A percentile compares a stretch with the other conserved stretches of the same genome.
Evolutionary conservation across 2,888 invertebrate genomes (phyloP).

Genomic region (Drosophila macrospina): DNA sequence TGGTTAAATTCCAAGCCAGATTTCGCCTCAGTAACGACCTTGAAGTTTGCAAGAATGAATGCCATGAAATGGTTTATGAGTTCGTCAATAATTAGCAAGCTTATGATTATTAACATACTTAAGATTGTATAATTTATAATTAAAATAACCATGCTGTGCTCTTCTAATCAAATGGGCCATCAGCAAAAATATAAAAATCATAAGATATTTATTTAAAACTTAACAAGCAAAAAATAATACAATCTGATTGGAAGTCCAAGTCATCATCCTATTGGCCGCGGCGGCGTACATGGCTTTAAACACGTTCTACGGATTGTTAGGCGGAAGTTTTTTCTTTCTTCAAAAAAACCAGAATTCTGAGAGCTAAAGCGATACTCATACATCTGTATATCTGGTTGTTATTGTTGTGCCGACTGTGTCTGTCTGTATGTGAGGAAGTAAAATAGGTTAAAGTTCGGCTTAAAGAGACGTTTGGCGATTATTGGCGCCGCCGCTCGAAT

Average conservation of each 20-base stretch:
- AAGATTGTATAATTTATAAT: constrained; percentile 30
- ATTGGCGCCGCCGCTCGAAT: constrained; percentile 55
- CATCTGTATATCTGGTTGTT: constrained; percentile 18
- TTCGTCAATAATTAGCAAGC: constrained; percentile 55
- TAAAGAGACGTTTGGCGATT: constrained; percentile 3
- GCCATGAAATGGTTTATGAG: constrained; percentile 19
- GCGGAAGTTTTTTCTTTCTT: constrained; percentile 64
- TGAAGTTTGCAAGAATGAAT: constrained; percentile 35
- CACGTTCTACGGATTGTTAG: constrained; percentile 60
- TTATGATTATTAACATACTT: constrained; percentile 48
- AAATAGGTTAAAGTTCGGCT: constrained; percentile 80
- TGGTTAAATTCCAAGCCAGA: constrained; percentile 7
- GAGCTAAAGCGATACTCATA: background rate
- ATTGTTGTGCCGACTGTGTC: constrained; percentile 13
- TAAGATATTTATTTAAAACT: constrained; percentile 21
- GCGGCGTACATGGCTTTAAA: constrained; percentile 65
- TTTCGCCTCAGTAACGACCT: constrained; percentile 33
- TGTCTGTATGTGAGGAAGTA: constrained; percentile 69
- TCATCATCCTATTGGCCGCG: constrained; percentile 38
- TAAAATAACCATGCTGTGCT: constrained; percentile 31
- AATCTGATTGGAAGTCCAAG: constrained; percentile 24
- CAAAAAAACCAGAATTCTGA: constrained; percentile 63
- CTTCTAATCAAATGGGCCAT: constrained; percentile 66
- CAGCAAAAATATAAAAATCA: constrained; percentile 18
- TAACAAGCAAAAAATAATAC: constrained; percentile 19